Percentiles rank a stretch among this genome's conserved stretches.
phyloP scores from a whole-genome alignment of 2,888 invertebrate genomes.

The Tanaodytes sp. region DNA sequence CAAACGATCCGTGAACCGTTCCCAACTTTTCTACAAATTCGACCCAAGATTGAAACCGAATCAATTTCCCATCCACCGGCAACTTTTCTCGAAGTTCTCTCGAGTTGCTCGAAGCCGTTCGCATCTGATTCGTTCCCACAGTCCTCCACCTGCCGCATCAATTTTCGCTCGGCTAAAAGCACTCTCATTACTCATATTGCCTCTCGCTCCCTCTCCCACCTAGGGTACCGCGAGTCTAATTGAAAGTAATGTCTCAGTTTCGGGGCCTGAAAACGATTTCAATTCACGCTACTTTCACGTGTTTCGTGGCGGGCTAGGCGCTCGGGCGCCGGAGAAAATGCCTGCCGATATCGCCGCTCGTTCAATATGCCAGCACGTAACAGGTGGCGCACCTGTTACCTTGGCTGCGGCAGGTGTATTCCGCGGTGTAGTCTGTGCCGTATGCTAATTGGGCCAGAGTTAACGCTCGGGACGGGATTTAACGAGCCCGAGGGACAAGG shows the following conservation, averaged over 20 bases:
- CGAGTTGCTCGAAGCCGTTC: too few species aligned
- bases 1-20: too few species aligned
- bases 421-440: constrained; percentile 65
- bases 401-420: constrained; percentile 58
- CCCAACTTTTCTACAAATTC: not conserved
- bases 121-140: constrained; percentile 16
- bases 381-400: constrained; percentile 71
- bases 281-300: constrained; percentile 45
- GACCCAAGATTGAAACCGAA: not conserved
- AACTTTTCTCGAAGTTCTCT: too few species aligned
- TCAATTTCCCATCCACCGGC: too few species aligned
- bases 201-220: too few species aligned
- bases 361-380: constrained; percentile 58
- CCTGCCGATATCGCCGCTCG: constrained; percentile 30
- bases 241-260: constrained; percentile 35
- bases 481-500: constrained; percentile 68
- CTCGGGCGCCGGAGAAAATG: constrained; percentile 27
- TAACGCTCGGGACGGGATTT: constrained; percentile 67
- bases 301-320: constrained; percentile 24
- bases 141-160: constrained; percentile 24
- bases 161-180: constrained; percentile 24
- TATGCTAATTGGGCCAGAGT: constrained; percentile 72
- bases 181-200: constrained; percentile 38
- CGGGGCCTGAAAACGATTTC: constrained; percentile 12
- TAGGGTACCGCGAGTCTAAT: constrained; percentile 21